Percentiles rank a stretch among this genome's conserved stretches.
Evolutionary conservation across 2,797 vertebrate genomes (phyloP).

Genomic region (Ambastaia sidthimunki): DNA sequence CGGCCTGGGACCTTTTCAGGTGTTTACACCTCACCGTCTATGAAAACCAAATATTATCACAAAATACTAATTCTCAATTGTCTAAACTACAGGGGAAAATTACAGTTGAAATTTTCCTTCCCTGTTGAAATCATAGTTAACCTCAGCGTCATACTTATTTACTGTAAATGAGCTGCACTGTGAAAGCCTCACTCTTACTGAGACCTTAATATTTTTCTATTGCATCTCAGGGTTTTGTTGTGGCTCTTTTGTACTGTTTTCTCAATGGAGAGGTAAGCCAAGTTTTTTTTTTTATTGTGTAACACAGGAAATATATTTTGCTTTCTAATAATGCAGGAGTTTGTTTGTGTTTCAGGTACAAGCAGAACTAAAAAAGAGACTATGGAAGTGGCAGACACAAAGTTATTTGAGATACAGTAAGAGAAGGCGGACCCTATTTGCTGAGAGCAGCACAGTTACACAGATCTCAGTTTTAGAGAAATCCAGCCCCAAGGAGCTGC

Average conservation of each 20-base stretch:
- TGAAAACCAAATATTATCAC: not conserved
- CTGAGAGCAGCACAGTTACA: conserved; percentile 75
- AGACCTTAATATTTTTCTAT: conserved; percentile 6
- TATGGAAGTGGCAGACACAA: conserved; percentile 81
- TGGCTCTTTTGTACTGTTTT: conserved; percentile 90
- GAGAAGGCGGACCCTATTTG: conserved; percentile 57
- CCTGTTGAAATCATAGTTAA: too few relatives aligned
- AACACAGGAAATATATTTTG: not conserved
- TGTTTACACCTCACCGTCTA: conserved; percentile 58
- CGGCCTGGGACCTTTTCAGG: conserved; percentile 94
- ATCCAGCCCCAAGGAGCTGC: conserved; percentile 66
- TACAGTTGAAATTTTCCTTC: too few relatives aligned
- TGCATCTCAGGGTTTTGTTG: conserved; percentile 84
- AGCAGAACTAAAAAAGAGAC: conserved; percentile 81
- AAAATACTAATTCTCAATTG: not conserved
- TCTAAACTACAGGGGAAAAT: not conserved
- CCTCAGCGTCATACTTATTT: too few relatives aligned
- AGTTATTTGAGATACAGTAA: conserved; percentile 76
- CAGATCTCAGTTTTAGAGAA: conserved; percentile 79
- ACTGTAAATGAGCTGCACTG: too few relatives aligned
- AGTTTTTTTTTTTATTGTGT: not conserved
- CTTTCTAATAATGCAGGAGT: conserved; percentile 17
- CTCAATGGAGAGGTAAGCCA: conserved; percentile 87
- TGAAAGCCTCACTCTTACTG: not conserved
- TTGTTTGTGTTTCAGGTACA: conserved; percentile 78